These are phyloP conservation scores for Trichopoda pennipes DNA, from an alignment of 2,888 invertebrate genomes.

Conservation along the genomic window DNA sequence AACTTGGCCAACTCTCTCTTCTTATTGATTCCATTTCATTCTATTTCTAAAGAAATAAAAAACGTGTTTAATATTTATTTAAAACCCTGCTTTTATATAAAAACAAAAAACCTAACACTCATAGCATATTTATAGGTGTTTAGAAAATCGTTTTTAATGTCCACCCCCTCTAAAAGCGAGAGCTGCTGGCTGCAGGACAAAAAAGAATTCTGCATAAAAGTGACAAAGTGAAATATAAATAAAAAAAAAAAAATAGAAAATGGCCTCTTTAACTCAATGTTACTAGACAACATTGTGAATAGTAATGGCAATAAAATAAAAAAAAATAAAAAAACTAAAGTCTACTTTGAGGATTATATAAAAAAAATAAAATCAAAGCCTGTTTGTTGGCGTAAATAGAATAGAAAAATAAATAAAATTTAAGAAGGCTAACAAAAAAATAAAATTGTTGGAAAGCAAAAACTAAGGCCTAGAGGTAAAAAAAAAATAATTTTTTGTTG, in stretches of 20 bases:
- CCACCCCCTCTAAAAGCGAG: background rate
- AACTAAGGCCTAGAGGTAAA: background rate
- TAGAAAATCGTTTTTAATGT: constrained; percentile 34
- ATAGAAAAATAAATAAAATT: background rate
- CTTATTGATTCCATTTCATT: background rate
- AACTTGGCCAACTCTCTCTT: too few species aligned
- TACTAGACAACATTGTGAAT: constrained; percentile 22
- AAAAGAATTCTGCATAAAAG: background rate
- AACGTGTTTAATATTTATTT: constrained; percentile 3
- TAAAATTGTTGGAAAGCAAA: background rate
- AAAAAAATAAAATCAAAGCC: background rate
- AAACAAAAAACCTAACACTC: constrained; percentile 50
- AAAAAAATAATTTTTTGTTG: too few species aligned
- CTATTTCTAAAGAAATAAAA: background rate
- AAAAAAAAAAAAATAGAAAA: constrained; percentile 12
- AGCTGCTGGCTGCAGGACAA: background rate
- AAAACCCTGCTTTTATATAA: constrained; percentile 15
- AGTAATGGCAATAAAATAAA: constrained; percentile 16
- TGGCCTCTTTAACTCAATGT: constrained; percentile 13
- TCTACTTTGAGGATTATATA: constrained; percentile 10
- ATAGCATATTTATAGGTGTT: constrained; percentile 67
- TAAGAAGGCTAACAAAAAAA: background rate
- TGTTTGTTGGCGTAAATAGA: too few species aligned
- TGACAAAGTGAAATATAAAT: background rate
- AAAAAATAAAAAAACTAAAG: constrained; percentile 1